These are phyloP conservation scores for Actenoides hombroni DNA, from an alignment of 2,113 vertebrate species.

Conservation along the genomic window DNA sequence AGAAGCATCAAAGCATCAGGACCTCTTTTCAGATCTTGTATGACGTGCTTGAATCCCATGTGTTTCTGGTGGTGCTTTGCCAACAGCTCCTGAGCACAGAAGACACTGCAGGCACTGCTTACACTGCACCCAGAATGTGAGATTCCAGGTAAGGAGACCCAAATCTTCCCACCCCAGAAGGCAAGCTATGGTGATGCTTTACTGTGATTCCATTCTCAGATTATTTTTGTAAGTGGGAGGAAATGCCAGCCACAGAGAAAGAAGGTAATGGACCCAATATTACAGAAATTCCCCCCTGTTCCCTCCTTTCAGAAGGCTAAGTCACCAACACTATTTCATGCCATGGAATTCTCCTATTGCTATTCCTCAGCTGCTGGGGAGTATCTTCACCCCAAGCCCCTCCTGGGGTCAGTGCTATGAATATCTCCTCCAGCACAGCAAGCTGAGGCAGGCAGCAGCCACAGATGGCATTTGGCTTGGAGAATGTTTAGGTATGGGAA, in stretches of 20 bases:
- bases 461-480: not conserved
- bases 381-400: not conserved
- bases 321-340: not conserved
- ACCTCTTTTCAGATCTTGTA: not conserved
- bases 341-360: not conserved
- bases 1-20: not conserved
- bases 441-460: conserved; percentile 9
- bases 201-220: not conserved
- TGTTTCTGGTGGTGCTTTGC: not conserved
- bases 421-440: not conserved
- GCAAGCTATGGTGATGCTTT: not conserved
- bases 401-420: not conserved
- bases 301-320: not conserved
- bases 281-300: not conserved
- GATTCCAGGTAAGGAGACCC: not conserved
- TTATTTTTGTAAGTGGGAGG: not conserved
- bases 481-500: not conserved
- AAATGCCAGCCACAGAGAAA: not conserved
- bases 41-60: not conserved
- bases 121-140: not conserved
- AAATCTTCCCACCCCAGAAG: not conserved
- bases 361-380: not conserved
- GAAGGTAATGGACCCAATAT: not conserved
- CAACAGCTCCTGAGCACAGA: not conserved
- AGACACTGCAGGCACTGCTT: not conserved